A percentile compares a stretch with the other conserved stretches of the same genome.
These are phyloP conservation scores for Eolophus roseicapilla DNA, from an alignment of 2,113 vertebrate genomes.

Conservation along the genomic window DNA sequence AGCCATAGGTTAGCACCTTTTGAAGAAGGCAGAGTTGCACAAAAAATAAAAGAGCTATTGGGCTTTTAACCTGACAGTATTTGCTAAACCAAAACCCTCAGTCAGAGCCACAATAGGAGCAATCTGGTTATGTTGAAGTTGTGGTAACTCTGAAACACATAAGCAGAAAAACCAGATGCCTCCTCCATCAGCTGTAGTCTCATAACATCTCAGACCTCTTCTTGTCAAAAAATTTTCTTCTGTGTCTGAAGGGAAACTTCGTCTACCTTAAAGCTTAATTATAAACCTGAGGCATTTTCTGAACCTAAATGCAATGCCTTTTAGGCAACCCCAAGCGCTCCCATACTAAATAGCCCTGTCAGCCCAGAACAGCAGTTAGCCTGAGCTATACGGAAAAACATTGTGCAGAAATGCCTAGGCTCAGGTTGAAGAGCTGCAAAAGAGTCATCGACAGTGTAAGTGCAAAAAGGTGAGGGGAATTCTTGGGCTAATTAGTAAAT, in stretches of 20 bases:
- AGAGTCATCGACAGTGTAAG: neutral
- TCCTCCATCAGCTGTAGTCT: neutral
- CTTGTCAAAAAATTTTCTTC: neutral
- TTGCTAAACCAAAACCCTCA: neutral
- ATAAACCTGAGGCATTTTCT: neutral
- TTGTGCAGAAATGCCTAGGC: neutral
- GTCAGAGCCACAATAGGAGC: neutral
- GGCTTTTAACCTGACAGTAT: neutral
- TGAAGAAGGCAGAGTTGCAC: neutral
- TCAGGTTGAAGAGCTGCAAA: neutral
- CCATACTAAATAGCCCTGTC: neutral
- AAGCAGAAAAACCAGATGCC: neutral
- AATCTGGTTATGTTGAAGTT: neutral
- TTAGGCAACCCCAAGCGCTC: neutral
- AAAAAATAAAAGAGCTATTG: neutral
- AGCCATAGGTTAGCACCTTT: neutral
- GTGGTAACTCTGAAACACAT: neutral
- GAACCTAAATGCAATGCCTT: neutral
- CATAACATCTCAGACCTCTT: neutral
- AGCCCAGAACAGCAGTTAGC: neutral
- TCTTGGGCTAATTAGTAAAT: neutral
- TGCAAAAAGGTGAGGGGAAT: neutral
- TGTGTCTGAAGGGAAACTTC: neutral
- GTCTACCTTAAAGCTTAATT: neutral
- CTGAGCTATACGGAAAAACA: neutral